These are phyloP conservation scores for Dermolepida albohirtum DNA, from an alignment of 2,888 invertebrate species.

Conservation along the genomic window DNA sequence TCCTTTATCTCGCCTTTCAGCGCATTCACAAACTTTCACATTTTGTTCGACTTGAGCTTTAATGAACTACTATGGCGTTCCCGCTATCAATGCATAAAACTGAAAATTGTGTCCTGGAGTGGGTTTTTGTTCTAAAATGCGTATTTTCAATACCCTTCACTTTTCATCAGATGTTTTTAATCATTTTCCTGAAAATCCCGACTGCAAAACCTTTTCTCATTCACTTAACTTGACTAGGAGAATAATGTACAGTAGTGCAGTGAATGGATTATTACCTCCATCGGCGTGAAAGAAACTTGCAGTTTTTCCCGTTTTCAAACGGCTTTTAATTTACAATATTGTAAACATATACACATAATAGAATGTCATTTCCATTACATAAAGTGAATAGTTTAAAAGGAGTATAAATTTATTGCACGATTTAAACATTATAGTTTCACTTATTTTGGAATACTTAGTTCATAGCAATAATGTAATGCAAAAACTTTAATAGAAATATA, in stretches of 20 bases:
- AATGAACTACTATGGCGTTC: conserved; percentile 61
- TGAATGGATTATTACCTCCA: conserved; percentile 30
- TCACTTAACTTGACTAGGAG: conserved; percentile 29
- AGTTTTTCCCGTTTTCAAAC: neutral
- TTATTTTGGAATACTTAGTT: no score
- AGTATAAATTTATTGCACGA: no score
- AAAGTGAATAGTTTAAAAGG: no score
- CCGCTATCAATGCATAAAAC: conserved; percentile 62
- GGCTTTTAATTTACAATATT: conserved; percentile 3
- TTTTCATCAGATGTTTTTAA: conserved; percentile 46
- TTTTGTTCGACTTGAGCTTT: conserved; percentile 61
- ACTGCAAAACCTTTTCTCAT: conserved; percentile 26
- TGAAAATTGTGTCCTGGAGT: conserved; percentile 59
- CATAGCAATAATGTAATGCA: no score
- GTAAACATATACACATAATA: neutral
- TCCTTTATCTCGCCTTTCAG: conserved; percentile 66
- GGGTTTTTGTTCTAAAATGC: conserved; percentile 50
- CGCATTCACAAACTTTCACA: conserved; percentile 62
- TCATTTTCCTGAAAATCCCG: conserved; percentile 42
- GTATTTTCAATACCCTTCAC: conserved; percentile 50
- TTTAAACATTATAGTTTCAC: no score
- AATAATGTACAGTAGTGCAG: conserved; percentile 31
- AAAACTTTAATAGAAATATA: no score
- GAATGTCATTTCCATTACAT: no score
- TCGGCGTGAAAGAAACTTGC: conserved; percentile 24